These are phyloP conservation scores for Trichogramma pretiosum DNA, from an alignment of 1,140 invertebrate genomes.

Conservation along the genomic window DNA sequence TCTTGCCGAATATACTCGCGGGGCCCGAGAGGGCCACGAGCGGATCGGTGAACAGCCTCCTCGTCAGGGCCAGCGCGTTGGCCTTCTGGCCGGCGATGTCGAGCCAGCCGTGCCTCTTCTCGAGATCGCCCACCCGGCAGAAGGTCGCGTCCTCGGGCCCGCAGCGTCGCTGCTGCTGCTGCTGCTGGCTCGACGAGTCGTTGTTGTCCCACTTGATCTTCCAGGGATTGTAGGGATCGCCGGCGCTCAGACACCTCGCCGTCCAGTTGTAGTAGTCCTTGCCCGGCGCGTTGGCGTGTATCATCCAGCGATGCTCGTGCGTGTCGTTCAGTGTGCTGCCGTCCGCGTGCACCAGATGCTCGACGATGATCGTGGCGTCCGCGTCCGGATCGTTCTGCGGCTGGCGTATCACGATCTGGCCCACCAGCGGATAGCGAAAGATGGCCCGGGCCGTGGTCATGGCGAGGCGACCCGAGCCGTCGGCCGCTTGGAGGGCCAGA, in stretches of 20 bases:
- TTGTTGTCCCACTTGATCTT: conserved; percentile 57
- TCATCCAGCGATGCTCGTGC: conserved; percentile 62
- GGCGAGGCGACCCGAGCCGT: conserved; percentile 59
- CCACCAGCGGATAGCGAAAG: conserved; percentile 80
- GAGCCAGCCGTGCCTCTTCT: conserved; percentile 63
- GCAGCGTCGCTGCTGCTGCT: no score
- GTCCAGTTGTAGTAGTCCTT: conserved; percentile 89
- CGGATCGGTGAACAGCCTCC: conserved; percentile 69
- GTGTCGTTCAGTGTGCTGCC: conserved; percentile 73
- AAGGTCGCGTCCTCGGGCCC: no score
- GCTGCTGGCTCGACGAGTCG: no score
- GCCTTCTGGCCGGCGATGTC: conserved; percentile 64
- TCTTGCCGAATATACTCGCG: conserved; percentile 67
- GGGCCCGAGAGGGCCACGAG: conserved; percentile 69
- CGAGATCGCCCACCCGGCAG: conserved; percentile 60
- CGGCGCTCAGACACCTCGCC: conserved; percentile 70
- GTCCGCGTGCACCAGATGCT: conserved; percentile 78
- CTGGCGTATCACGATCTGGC: conserved; percentile 78
- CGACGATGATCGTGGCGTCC: conserved; percentile 71
- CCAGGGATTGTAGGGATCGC: conserved; percentile 72
- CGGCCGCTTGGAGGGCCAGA: conserved; percentile 54
- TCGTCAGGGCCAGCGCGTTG: conserved; percentile 55
- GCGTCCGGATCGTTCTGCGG: conserved; percentile 64
- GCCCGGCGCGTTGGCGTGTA: conserved; percentile 55
- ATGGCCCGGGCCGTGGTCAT: conserved; percentile 66